A percentile compares a stretch with the other conserved stretches of the same genome.
These are phyloP conservation scores for Notocelia uddmanniana DNA, from an alignment of 2,888 invertebrate species.

Conservation along the genomic window DNA sequence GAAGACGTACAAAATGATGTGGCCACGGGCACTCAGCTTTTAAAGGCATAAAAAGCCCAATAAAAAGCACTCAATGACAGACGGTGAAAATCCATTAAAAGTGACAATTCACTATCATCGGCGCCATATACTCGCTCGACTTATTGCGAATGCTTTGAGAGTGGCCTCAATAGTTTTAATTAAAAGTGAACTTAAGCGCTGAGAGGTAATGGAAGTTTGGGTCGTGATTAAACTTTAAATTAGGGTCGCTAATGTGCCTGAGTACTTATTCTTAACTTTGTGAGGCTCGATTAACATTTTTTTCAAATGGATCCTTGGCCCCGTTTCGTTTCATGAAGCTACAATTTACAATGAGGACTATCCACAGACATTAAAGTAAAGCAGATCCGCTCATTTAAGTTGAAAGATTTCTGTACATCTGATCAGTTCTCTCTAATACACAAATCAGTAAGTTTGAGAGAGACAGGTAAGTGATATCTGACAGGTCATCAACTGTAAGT, in stretches of 20 bases:
- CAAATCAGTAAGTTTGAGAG: too few species aligned
- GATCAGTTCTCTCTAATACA: too few species aligned
- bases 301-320: background rate
- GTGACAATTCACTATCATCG: background rate
- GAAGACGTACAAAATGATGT: background rate
- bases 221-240: constrained; percentile 13
- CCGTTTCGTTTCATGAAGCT: too few species aligned
- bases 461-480: too few species aligned
- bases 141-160: constrained; percentile 15
- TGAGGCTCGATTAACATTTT: background rate
- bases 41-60: background rate
- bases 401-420: too few species aligned
- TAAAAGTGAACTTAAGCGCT: constrained; percentile 4
- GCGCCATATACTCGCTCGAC: background rate
- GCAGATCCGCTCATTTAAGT: too few species aligned
- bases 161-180: constrained; percentile 16
- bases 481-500: too few species aligned
- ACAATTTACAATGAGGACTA: too few species aligned
- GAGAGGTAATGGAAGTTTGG: constrained; percentile 11
- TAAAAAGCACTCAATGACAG: background rate
- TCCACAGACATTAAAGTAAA: too few species aligned
- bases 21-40: background rate
- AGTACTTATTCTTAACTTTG: background rate
- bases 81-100: background rate
- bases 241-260: background rate